Conservation (phyloP, 2,113 vertebrate species). For the Merops nubicus region DNA sequence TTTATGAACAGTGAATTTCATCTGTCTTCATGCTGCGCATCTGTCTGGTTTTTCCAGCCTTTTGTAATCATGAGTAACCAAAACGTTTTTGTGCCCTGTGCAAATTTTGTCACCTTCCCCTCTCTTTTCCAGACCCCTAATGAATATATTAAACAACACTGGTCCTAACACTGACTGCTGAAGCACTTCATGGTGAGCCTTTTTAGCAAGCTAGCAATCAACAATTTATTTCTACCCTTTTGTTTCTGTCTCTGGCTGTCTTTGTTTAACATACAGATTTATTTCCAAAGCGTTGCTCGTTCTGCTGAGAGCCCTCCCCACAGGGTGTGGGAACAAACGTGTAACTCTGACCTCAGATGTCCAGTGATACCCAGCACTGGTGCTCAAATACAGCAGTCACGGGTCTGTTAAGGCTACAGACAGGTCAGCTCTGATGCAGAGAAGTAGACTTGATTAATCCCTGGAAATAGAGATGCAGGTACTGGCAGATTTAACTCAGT, state of each 20-base stretch:
- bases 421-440: background rate
- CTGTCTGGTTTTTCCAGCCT: conserved; percentile 56
- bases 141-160: conserved; percentile 34
- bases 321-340: background rate
- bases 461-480: background rate
- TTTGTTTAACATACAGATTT: conserved; percentile 45
- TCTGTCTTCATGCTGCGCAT: conserved; percentile 41
- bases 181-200: conserved; percentile 35
- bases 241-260: background rate
- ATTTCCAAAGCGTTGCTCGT: background rate
- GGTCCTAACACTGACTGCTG: conserved; percentile 10
- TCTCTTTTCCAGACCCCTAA: conserved; percentile 7
- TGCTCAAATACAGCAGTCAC: background rate
- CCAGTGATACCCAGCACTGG: background rate
- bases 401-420: background rate
- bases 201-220: conserved; percentile 52
- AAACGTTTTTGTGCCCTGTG: conserved; percentile 57
- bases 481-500: background rate
- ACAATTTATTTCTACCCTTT: conserved; percentile 46
- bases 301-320: background rate
- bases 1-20: conserved; percentile 57
- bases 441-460: background rate
- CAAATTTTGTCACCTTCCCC: conserved; percentile 52
- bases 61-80: conserved; percentile 42
- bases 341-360: background rate